Percentiles rank a stretch among this genome's conserved stretches.
These are phyloP conservation scores for Drosophila kanekoi DNA, from an alignment of 2,888 invertebrate genomes.

Conservation along the genomic window DNA sequence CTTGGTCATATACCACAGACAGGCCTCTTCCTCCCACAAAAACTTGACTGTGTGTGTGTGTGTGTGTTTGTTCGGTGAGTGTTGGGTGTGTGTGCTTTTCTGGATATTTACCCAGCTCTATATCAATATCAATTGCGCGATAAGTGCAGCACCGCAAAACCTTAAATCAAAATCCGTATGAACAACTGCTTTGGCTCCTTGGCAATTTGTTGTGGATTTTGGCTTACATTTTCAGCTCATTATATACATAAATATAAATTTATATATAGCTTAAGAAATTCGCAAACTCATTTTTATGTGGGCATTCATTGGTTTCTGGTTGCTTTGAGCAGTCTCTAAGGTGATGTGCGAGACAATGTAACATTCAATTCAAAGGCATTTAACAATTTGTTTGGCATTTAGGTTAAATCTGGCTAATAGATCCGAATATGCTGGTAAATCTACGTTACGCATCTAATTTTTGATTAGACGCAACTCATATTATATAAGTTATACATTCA, in stretches of 20 bases:
- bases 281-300: conserved; percentile 47
- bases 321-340: conserved; percentile 2
- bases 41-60: neutral
- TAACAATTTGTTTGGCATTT: conserved; percentile 3
- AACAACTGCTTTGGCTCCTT: conserved; percentile 46
- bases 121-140: conserved; percentile 70
- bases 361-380: conserved; percentile 1
- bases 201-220: conserved; percentile 59
- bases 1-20: conserved; percentile 28
- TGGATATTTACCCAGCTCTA: conserved; percentile 31
- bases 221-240: conserved; percentile 49
- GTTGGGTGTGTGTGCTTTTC: conserved; percentile 3
- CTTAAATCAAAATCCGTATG: conserved; percentile 64
- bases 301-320: neutral
- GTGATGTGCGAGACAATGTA: neutral
- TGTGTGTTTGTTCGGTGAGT: neutral
- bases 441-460: too few relatives aligned
- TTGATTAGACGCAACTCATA: too few relatives aligned
- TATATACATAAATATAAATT: conserved; percentile 17
- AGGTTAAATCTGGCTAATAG: neutral
- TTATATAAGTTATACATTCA: too few relatives aligned
- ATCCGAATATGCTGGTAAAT: too few relatives aligned
- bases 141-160: conserved; percentile 65
- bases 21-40: conserved; percentile 17
- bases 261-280: conserved; percentile 10